Evolutionary conservation across 1,140 invertebrate species (phyloP), one percentile per base, ranked within the genome.

Genomic region (Apis laboriosa): DNA sequence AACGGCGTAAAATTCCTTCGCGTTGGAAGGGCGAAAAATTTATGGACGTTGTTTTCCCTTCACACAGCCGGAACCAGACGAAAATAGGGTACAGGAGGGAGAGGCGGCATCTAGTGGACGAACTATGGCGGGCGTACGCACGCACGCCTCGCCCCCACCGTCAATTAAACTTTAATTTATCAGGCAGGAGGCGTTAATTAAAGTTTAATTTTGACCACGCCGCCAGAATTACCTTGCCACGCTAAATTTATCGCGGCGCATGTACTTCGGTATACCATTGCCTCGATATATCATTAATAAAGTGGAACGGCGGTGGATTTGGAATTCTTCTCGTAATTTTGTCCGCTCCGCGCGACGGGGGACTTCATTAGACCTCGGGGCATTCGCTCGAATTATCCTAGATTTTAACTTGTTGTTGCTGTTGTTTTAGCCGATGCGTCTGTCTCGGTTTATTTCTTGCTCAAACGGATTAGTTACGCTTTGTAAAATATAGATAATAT

Each of bases 111-210:
- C 61, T 51, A 7, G 15, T 55, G 53, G 15, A 79, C 63, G 28
- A 58, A 43, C 58, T 55, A 70, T 70, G 77, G 61, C 51, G 9
- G 17, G n/a, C 63, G 63, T 56, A 49, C 67, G 55, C 64, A 64
- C 51, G 53, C 68, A 19, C 70, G 53, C 51, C 13, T 71, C 63
- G n/a, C 53, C 81, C 66, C 72, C 68, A 51, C n/a, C 76, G 72
- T 83, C 85, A 88, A 88, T 88, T 88, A 88, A 88, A 88, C 80
- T 88, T 88, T 88, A 88, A 88, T 88, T 88, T 85, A 88, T 83
- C 87, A 85, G 85, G 79, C 81, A 80, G 24, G 76, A 84, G 80
- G 74, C 86, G 87, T 90, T 90, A 89, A 90, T 90, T 90, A 90
- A 90, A 90, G 83, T 90, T 90, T 89, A 90, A 90, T 90, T 90